These are phyloP conservation scores for Noctilio leporinus DNA, from an alignment of 2,113 vertebrate genomes.

Conservation along the genomic window DNA sequence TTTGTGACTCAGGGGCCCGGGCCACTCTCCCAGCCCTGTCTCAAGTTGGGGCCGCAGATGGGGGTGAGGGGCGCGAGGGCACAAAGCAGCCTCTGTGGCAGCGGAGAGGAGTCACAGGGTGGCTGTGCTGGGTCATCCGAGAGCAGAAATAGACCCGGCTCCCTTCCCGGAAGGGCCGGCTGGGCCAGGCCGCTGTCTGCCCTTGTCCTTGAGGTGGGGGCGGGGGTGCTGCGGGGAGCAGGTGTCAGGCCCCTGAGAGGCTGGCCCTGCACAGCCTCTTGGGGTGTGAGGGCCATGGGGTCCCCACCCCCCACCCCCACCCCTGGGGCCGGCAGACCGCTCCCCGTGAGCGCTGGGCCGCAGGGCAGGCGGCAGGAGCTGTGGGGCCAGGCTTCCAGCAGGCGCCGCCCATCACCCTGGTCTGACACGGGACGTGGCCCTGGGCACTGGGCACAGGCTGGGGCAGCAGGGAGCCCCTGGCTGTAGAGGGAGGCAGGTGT, in stretches of 20 bases:
- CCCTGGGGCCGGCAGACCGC: rapidly evolving
- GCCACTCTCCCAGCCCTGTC: not conserved
- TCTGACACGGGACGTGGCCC: not conserved
- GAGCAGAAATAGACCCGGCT: constrained; percentile 1
- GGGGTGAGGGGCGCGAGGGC: not conserved
- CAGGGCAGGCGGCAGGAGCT: too few species aligned
- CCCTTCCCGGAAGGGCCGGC: not conserved
- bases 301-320: rapidly evolving
- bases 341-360: not conserved
- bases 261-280: not conserved
- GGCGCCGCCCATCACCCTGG: not conserved
- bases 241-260: rapidly evolving
- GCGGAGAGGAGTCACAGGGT: not conserved
- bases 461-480: not conserved
- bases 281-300: not conserved
- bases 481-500: not conserved
- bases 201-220: not conserved
- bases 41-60: not conserved
- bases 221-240: rapidly evolving
- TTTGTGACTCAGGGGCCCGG: not conserved
- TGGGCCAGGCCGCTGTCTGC: not conserved
- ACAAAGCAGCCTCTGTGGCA: constrained; percentile 36
- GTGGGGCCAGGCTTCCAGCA: not conserved
- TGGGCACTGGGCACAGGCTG: not conserved
- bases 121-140: not conserved